Evolutionary conservation across 2,797 vertebrate genomes (phyloP), one percentile per base, ranked within the genome.

Genomic region (Poeciliopsis turneri): DNA sequence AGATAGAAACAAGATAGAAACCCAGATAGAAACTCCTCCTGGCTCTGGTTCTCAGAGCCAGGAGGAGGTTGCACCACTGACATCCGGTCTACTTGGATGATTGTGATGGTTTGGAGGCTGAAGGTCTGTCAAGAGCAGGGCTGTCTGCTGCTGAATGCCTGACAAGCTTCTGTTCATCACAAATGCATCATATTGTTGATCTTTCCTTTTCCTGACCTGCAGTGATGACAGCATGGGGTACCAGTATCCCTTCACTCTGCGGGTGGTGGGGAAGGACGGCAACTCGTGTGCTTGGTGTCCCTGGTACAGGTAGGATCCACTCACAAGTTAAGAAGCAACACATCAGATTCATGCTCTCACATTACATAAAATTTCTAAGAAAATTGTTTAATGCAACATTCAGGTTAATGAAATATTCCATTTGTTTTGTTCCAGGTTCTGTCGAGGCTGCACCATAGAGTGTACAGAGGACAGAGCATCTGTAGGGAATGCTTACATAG

Each of bases 201-300:
- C 33, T 82, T 30, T 4, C 79, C 23, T 43, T 43, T 86, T 39
- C 23, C 33, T 90, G 51, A 87, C 11, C 92, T 93, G 74, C 93
- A 99, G 98, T 93, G 98, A 99, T 75, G 98, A 99, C 92, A 99
- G 98, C 84, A 96, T 99, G 97, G 98, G 98, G 2, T 99, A 99
- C 91, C 98, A 99, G 76, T 99, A 99, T 90, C 98, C 98, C 11
- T 99, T 99, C 90, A 99, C 98, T 59, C 89, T 99, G 74, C 94
- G 98, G 79, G 97, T 98, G 23, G 98, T 99, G 75, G 97, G 97
- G 71, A 99, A 98, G 91, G 98, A 99, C 87, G 98, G 98, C 18
- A 99, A 97, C 93, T 97, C 97, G 5, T 99, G 98, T 92, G 98
- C 98, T 79, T 99, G 97, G 96, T 99, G 98, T 87, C 97, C 97